Evolutionary conservation across 2,797 vertebrate genomes (phyloP), one percentile per base, ranked within the genome.

Genomic region (Syndactyla subalaris): DNA sequence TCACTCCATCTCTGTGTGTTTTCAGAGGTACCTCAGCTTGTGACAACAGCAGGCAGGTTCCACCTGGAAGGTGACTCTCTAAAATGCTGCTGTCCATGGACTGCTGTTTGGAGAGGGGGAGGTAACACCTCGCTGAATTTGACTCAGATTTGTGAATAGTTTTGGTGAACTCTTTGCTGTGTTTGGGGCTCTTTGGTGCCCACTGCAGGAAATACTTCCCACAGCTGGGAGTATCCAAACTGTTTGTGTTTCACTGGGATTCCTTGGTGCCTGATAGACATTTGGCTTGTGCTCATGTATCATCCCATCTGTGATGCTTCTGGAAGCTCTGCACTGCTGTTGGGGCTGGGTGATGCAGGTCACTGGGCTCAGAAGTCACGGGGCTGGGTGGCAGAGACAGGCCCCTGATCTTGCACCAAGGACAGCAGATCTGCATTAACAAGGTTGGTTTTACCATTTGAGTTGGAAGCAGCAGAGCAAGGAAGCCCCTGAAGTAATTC

Each of bases 341-440:
- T 63, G 83, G n/a, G 5, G 30, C 30, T 48, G 34, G 41, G 7
- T 65, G 59, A 3, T 38, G 65, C 7, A 19, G 48, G 32, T 26
- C 22, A 7, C 39, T 38, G 72, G 30, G 36, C 70, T 87, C 57
- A 59, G 68, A 14, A 51, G 5, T 19, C 7, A 0, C 30, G 12
- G 71, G 5, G 29, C 14, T 61, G 58, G 7, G 27, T 36, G 55
- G 61, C 48, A 70, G 6, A 17, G 59, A 13, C 52, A 43, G 57
- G n/a, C 10, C 19, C 12, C 4, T 5, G 41, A 14, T 49, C 30
- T 63, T 16, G 3, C 24, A 75, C 49, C 43, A 38, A 22, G 41
- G 39, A 23, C 2, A 1, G 8, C 11, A 59, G 19, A 27, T 36
- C 43, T 1, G 1, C 0, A 4, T 30, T 27, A n/a, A 27, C 6